A percentile compares a stretch with the other conserved stretches of the same genome.
Evolutionary conservation across 2,113 vertebrate genomes (phyloP).

Genomic region (Ameiurus melas): DNA sequence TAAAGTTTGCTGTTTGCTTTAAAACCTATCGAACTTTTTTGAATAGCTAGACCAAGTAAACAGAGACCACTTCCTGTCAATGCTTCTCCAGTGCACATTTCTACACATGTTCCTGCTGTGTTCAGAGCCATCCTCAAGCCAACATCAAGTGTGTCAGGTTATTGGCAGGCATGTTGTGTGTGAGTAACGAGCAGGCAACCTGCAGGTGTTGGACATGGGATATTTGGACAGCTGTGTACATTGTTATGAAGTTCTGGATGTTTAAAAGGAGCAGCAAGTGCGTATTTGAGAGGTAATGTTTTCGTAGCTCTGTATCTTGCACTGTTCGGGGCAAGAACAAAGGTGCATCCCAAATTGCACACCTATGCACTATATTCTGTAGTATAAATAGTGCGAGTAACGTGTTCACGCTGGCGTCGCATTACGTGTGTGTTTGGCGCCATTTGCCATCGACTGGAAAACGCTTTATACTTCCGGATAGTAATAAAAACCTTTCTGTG

Average conservation of each 20-base stretch:
- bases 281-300: too few species aligned
- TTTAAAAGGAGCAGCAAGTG: neutral
- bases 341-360: too few species aligned
- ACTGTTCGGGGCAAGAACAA: neutral
- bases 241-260: neutral
- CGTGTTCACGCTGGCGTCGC: too few species aligned
- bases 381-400: too few species aligned
- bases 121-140: neutral
- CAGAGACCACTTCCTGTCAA: neutral
- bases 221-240: constrained; percentile 31
- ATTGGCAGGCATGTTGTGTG: neutral
- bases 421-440: too few species aligned
- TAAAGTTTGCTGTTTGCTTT: neutral
- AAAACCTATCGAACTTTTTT: neutral
- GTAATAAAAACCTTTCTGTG: too few species aligned
- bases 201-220: constrained; percentile 1
- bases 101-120: constrained; percentile 4
- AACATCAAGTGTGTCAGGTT: neutral
- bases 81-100: neutral
- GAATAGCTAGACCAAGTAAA: neutral
- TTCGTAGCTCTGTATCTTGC: neutral
- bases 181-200: neutral
- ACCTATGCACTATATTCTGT: too few species aligned
- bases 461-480: too few species aligned
- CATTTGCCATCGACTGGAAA: too few species aligned